Conservation (phyloP, 2,113 vertebrate species). For the Dissostichus mawsoni region DNA sequence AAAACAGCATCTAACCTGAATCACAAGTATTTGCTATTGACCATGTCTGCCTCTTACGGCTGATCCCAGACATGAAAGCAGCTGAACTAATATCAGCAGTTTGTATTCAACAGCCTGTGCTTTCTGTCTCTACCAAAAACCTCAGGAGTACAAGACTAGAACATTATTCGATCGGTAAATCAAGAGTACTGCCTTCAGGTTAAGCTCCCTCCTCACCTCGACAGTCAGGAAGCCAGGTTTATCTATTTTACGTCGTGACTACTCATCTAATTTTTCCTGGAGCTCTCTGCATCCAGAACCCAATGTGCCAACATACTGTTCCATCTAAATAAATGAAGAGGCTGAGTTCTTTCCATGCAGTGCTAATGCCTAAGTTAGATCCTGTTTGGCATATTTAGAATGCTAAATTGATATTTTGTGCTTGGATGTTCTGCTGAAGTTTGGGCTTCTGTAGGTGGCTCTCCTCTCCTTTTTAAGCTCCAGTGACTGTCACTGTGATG, state of each 20-base stretch:
- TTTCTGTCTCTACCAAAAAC: constrained; percentile 2
- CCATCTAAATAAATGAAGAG: background rate
- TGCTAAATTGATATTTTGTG: background rate
- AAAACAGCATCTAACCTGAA: background rate
- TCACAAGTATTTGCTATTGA: background rate
- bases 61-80: background rate
- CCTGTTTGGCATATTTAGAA: background rate
- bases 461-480: constrained; percentile 19
- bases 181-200: background rate
- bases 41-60: background rate
- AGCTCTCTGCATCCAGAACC: background rate
- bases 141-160: background rate
- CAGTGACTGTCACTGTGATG: constrained; percentile 19
- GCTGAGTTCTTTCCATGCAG: background rate
- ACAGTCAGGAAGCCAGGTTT: background rate
- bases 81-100: background rate
- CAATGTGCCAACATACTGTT: background rate
- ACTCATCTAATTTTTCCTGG: background rate
- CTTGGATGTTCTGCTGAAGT: background rate
- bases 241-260: background rate
- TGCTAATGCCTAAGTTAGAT: background rate
- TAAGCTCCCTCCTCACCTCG: background rate
- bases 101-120: background rate
- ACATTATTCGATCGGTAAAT: background rate
- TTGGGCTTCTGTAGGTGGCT: constrained; percentile 14